A percentile compares a stretch with the other conserved stretches of the same genome.
phyloP scores from a whole-genome alignment of 2,797 vertebrate genomes.

The Poecilia wingei region DNA sequence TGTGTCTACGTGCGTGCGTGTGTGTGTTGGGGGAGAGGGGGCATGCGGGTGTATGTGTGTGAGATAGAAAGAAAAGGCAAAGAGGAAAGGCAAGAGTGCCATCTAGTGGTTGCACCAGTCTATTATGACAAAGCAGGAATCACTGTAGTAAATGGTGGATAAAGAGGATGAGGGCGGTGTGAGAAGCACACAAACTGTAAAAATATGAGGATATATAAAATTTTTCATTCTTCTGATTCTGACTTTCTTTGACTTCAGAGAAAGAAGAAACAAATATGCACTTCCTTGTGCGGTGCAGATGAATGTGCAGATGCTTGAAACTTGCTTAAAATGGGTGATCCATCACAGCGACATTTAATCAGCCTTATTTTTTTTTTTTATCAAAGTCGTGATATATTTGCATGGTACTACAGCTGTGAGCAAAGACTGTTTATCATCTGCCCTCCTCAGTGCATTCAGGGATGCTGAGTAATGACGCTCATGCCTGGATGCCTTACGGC shows the following conservation, averaged over 20 bases:
- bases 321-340: conserved; percentile 42
- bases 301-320: conserved; percentile 43
- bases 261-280: conserved; percentile 4
- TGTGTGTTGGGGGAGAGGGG: conserved; percentile 4
- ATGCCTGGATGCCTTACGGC: neutral
- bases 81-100: conserved; percentile 71
- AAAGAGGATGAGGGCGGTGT: conserved; percentile 1
- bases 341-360: conserved; percentile 55
- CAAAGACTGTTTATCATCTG: conserved; percentile 28
- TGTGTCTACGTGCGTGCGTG: conserved; percentile 18
- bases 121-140: conserved; percentile 2
- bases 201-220: neutral
- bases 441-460: conserved; percentile 34
- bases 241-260: neutral
- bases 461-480: conserved; percentile 27
- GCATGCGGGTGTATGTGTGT: conserved; percentile 11
- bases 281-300: conserved; percentile 23
- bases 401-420: conserved; percentile 39
- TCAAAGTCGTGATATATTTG: conserved; percentile 38
- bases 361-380: conserved; percentile 31
- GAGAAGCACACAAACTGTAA: conserved; percentile 19
- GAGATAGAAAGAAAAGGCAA: neutral
- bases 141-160: conserved; percentile 7
- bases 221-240: conserved; percentile 16
- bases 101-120: conserved; percentile 58